These are phyloP conservation scores for Crioceris asparagi DNA, from an alignment of 2,888 invertebrate genomes.

Conservation along the genomic window DNA sequence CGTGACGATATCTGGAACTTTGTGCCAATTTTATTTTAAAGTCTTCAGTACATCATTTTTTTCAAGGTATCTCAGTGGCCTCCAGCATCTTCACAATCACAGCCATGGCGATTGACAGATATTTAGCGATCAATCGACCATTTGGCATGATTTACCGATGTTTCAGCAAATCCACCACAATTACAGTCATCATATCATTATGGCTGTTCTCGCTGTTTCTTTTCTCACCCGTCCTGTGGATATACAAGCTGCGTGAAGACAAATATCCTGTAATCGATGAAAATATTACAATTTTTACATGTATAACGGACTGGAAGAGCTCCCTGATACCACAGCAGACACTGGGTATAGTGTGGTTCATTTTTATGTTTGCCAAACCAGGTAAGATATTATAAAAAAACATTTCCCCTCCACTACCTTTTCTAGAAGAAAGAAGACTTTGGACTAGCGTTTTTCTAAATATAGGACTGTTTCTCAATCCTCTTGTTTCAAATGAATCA, in stretches of 20 bases:
- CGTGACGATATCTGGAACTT: too few species aligned
- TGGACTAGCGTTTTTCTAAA: too few species aligned
- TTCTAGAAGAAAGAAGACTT: too few species aligned
- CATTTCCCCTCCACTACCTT: too few species aligned
- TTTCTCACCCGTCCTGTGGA: slow-evolving; percentile 52
- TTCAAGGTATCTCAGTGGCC: slow-evolving; percentile 63
- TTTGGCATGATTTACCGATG: slow-evolving; percentile 59
- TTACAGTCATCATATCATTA: slow-evolving; percentile 50
- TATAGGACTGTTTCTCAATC: too few species aligned
- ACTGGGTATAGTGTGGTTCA: slow-evolving; percentile 59
- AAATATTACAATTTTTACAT: slow-evolving; percentile 28
- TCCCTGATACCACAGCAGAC: slow-evolving; percentile 45
- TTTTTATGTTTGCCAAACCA: slow-evolving; percentile 66
- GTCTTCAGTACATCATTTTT: too few species aligned
- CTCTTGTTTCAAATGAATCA: too few species aligned
- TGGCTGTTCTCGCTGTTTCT: slow-evolving; percentile 58
- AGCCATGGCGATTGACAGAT: slow-evolving; percentile 67
- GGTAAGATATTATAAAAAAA: too few species aligned
- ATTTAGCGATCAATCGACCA: slow-evolving; percentile 63
- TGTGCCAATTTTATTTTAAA: too few species aligned
- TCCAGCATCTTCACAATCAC: slow-evolving; percentile 72
- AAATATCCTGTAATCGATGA: slow-evolving; percentile 8
- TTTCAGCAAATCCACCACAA: slow-evolving; percentile 55
- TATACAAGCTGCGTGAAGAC: slow-evolving; percentile 13
- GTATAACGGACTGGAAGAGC: slow-evolving; percentile 52